Evolutionary conservation across 2,888 invertebrate genomes (phyloP).

Genomic region (Hedya salicella): DNA sequence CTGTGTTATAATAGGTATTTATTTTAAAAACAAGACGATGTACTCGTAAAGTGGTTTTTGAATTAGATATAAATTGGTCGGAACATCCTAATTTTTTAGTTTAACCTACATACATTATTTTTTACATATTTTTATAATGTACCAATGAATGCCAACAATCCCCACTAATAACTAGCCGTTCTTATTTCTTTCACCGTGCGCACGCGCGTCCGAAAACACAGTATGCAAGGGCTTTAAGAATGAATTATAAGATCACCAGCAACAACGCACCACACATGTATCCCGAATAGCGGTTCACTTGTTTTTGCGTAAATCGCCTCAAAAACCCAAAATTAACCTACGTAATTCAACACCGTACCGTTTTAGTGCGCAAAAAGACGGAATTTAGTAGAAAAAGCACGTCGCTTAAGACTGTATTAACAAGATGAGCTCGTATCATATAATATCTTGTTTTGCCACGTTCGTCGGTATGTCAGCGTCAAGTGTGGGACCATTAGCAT

Average conservation of each 20-base stretch:
- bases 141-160: too few relatives aligned
- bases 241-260: not conserved
- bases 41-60: too few relatives aligned
- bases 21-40: too few relatives aligned
- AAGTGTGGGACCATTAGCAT: slow-evolving; percentile 6
- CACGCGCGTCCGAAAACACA: too few relatives aligned
- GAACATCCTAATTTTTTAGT: too few relatives aligned
- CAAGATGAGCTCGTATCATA: not conserved
- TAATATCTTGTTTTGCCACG: slow-evolving; percentile 11
- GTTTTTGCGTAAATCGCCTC: slow-evolving; percentile 2
- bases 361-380: not conserved
- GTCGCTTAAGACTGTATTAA: slow-evolving; percentile 1
- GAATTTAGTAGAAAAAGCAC: not conserved
- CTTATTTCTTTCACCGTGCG: too few relatives aligned
- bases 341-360: slow-evolving; percentile 1
- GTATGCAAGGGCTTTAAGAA: not conserved
- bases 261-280: not conserved
- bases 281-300: not conserved
- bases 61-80: too few relatives aligned
- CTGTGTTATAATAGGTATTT: too few relatives aligned
- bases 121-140: too few relatives aligned
- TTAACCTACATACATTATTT: too few relatives aligned
- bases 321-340: not conserved
- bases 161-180: too few relatives aligned
- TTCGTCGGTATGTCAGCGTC: slow-evolving; percentile 21